Percentiles rank a stretch among this genome's conserved stretches.
These are phyloP conservation scores for Cryptoprocta ferox DNA, from an alignment of 2,797 vertebrate species.

Conservation along the genomic window DNA sequence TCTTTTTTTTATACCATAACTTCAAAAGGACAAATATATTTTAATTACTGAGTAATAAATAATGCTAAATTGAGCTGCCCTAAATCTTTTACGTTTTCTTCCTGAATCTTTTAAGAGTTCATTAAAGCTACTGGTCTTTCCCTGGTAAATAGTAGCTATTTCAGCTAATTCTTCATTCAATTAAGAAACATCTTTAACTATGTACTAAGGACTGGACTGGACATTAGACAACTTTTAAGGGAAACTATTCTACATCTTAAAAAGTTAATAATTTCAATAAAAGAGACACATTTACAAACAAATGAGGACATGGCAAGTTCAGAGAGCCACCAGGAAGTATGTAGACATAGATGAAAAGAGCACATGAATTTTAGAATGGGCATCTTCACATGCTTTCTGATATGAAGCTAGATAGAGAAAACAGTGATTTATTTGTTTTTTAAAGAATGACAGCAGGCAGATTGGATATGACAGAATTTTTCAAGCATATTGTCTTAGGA, in stretches of 20 bases:
- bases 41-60: background rate
- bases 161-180: background rate
- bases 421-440: background rate
- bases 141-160: background rate
- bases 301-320: background rate
- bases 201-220: background rate
- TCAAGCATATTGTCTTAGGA: background rate
- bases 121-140: background rate
- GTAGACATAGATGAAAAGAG: rapidly evolving
- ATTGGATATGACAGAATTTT: background rate
- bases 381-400: background rate
- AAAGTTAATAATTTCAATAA: background rate
- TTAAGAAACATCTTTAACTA: background rate
- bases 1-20: background rate
- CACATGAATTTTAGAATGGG: background rate
- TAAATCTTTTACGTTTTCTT: background rate
- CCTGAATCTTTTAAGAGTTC: background rate
- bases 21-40: background rate
- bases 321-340: background rate
- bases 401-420: background rate
- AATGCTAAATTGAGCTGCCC: background rate
- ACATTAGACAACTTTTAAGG: background rate
- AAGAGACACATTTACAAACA: background rate
- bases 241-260: background rate
- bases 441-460: background rate